Conservation (phyloP, 2,797 vertebrate genomes). For the Peromyscus attwateri region DNA sequence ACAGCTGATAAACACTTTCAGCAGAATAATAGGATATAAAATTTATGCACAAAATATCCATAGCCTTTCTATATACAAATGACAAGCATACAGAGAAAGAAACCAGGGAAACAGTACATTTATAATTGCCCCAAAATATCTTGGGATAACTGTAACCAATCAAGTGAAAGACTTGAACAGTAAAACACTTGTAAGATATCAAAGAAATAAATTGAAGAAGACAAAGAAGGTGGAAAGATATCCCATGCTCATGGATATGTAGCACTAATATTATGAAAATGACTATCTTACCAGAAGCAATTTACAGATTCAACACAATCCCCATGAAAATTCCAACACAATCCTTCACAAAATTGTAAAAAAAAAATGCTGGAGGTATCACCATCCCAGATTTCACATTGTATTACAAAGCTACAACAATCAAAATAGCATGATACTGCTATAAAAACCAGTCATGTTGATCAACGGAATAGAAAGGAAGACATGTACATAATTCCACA, state of each 20-base stretch:
- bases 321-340: neutral
- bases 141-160: neutral
- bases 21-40: neutral
- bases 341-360: neutral
- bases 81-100: neutral
- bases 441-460: neutral
- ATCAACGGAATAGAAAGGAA: neutral
- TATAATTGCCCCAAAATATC: neutral
- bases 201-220: neutral
- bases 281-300: neutral
- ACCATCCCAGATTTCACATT: neutral
- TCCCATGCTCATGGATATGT: neutral
- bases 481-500: neutral
- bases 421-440: neutral
- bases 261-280: neutral
- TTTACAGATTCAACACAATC: neutral
- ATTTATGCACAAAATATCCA: neutral
- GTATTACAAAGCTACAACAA: neutral
- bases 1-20: neutral
- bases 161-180: neutral
- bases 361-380: neutral
- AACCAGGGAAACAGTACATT: neutral
- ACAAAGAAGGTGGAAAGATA: neutral
- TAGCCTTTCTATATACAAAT: neutral
- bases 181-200: neutral